Conservation (phyloP, 2,888 invertebrate species). For the Stegana nigrithorax region DNA sequence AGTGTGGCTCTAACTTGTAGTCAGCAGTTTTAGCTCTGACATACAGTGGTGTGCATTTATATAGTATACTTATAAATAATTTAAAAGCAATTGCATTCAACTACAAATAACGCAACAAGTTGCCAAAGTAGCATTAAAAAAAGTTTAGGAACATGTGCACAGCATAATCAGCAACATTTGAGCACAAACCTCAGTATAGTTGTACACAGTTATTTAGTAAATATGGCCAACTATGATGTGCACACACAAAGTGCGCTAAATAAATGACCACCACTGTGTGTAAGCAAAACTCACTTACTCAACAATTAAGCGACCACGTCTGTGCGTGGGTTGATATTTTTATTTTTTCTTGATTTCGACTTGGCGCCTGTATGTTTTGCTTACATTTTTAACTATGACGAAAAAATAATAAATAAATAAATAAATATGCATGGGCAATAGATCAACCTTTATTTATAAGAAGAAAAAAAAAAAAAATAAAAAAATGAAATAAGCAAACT, state of each 20-base stretch:
- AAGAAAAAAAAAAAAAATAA: background rate
- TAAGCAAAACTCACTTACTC: background rate
- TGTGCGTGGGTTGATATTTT: constrained; percentile 15
- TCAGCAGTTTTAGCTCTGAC: too few relatives aligned
- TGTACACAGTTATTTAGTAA: too few relatives aligned
- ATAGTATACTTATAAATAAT: too few relatives aligned
- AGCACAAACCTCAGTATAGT: too few relatives aligned
- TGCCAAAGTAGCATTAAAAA: too few relatives aligned
- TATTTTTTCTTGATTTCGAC: constrained; percentile 42
- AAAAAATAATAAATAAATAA: background rate
- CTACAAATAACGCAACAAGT: background rate
- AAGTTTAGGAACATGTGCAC: too few relatives aligned
- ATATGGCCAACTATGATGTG: too few relatives aligned
- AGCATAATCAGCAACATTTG: too few relatives aligned
- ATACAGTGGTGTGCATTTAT: too few relatives aligned
- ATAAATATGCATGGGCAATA: background rate
- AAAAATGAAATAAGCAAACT: background rate
- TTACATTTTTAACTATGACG: background rate
- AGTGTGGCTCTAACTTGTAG: too few relatives aligned
- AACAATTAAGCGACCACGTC: background rate
- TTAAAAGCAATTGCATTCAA: too few relatives aligned
- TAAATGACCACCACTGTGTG: too few relatives aligned
- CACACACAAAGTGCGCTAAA: background rate
- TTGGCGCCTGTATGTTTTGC: constrained; percentile 46
- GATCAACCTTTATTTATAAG: background rate